These are phyloP conservation scores for Creontiades dilutus DNA, from an alignment of 2,888 invertebrate genomes.

Conservation along the genomic window DNA sequence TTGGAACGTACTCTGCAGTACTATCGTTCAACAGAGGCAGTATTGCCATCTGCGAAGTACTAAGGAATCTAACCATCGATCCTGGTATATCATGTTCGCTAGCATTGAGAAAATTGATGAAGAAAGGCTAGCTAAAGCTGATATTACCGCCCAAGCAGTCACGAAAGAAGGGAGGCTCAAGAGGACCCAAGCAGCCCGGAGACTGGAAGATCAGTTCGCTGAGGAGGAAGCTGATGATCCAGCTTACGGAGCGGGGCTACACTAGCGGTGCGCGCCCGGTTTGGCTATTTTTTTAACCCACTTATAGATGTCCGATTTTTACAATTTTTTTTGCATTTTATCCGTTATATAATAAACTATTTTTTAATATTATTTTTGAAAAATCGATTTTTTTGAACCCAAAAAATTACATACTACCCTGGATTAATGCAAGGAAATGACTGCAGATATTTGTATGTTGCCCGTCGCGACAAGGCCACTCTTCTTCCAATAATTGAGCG, in stretches of 20 bases:
- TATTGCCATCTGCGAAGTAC: neutral
- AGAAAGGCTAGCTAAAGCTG: neutral
- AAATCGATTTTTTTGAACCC: slow-evolving; percentile 29
- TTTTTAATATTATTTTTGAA: too few relatives aligned
- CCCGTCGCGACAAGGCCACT: too few relatives aligned
- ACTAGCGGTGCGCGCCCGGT: too few relatives aligned
- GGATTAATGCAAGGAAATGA: too few relatives aligned
- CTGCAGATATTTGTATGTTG: too few relatives aligned
- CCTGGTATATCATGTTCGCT: neutral
- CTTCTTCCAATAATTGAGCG: too few relatives aligned
- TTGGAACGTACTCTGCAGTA: slow-evolving; percentile 68
- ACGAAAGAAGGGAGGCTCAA: neutral
- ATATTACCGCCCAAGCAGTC: neutral
- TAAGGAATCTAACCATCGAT: neutral
- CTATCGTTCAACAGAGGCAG: neutral
- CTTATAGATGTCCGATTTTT: too few relatives aligned
- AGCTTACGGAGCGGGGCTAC: too few relatives aligned
- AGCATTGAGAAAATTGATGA: neutral
- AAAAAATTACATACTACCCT: slow-evolving; percentile 38
- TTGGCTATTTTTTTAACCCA: too few relatives aligned
- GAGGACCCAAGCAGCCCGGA: neutral
- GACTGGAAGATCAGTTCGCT: neutral
- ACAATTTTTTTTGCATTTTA: too few relatives aligned
- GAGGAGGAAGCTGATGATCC: too few relatives aligned
- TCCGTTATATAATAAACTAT: too few relatives aligned